phyloP scores from a whole-genome alignment of 2,113 vertebrate species.

The Oxyruncus cristatus region DNA sequence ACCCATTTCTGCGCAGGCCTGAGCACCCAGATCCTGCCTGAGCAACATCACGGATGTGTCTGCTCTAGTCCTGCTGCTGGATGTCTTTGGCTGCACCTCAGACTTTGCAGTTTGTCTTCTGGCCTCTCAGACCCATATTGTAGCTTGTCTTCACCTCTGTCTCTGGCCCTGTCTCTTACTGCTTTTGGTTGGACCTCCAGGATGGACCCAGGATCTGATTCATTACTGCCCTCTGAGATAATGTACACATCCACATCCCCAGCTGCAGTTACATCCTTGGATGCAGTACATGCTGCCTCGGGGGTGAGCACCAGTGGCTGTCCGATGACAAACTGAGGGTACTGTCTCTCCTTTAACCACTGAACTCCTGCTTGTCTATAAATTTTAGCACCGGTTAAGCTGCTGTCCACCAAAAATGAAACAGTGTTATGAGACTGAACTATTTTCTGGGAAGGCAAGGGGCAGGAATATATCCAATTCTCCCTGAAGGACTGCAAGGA shows the following conservation, averaged over 20 bases:
- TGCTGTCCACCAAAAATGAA: not conserved
- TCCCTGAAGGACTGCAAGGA: not conserved
- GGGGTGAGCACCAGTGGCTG: not conserved
- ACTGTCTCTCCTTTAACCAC: accelerated
- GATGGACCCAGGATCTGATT: not conserved
- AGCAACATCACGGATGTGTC: not conserved
- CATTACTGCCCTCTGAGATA: not conserved
- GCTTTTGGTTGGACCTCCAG: not conserved
- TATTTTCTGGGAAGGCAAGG: not conserved
- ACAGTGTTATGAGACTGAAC: not conserved
- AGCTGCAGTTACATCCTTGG: not conserved
- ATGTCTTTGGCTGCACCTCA: not conserved
- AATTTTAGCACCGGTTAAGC: not conserved
- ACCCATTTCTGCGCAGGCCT: not conserved
- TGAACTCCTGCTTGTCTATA: not conserved
- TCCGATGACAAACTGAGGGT: not conserved
- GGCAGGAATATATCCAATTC: not conserved
- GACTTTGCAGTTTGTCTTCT: not conserved
- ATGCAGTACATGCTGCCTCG: not conserved
- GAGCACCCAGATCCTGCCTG: not conserved
- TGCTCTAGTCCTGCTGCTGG: not conserved
- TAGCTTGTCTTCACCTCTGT: not conserved
- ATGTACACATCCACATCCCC: not conserved
- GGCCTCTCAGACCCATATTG: accelerated
- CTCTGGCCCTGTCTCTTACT: not conserved